phyloP scores from a whole-genome alignment of 2,888 invertebrate species.

The Lymantria monacha region DNA sequence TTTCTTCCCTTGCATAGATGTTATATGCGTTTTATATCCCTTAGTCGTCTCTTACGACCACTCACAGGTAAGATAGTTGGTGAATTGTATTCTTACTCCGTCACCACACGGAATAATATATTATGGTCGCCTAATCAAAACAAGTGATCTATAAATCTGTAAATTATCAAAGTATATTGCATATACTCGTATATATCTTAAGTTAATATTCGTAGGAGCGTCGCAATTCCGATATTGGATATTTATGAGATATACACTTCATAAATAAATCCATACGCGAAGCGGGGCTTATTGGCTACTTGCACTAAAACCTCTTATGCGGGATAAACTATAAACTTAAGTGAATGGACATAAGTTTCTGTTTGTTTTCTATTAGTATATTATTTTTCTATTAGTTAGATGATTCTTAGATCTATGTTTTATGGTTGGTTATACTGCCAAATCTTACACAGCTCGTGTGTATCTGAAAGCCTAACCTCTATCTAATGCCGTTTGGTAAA shows the following conservation, averaged over 20 bases:
- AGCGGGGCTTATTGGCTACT: constrained; percentile 34
- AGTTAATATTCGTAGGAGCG: constrained; percentile 14
- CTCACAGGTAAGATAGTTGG: too few species aligned
- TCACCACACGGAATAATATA: too few species aligned
- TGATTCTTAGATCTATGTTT: too few species aligned
- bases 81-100: too few species aligned
- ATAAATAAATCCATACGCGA: constrained; percentile 65
- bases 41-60: too few species aligned
- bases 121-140: not conserved
- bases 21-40: too few species aligned
- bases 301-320: constrained; percentile 17
- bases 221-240: constrained; percentile 65
- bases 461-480: too few species aligned
- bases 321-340: constrained; percentile 14
- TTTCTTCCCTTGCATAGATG: too few species aligned
- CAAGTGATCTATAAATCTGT: constrained; percentile 5
- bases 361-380: not conserved
- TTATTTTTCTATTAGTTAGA: too few species aligned
- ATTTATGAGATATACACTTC: constrained; percentile 64
- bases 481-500: too few species aligned
- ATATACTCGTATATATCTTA: not conserved
- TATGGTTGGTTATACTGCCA: too few species aligned
- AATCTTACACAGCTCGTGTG: too few species aligned
- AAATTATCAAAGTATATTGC: not conserved
- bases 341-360: constrained; percentile 7